Evolutionary conservation across 2,797 vertebrate species (phyloP).

Genomic region (Platalea minor): DNA sequence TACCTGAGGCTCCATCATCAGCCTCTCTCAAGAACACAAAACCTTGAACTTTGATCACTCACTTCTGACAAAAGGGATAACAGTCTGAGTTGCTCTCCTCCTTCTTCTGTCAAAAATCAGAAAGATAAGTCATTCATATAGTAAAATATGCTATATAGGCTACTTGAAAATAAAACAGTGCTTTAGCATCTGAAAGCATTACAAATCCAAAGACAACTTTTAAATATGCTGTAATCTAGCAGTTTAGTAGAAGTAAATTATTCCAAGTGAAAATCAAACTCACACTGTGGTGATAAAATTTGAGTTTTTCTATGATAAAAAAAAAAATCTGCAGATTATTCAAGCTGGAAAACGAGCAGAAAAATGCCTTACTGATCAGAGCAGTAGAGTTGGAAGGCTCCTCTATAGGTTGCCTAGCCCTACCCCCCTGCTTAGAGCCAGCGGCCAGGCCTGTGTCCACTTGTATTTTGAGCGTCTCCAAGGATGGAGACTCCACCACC

Average conservation of each 20-base stretch:
- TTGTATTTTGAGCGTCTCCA: background rate
- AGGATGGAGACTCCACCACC: background rate
- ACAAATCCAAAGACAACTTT: background rate
- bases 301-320: background rate
- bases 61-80: background rate
- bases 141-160: background rate
- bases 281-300: background rate
- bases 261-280: background rate
- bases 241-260: background rate
- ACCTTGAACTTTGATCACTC: constrained; percentile 31
- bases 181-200: background rate
- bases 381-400: background rate
- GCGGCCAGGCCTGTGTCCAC: background rate
- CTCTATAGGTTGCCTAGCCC: background rate
- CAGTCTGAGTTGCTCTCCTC: background rate
- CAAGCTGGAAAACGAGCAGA: background rate
- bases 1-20: constrained; percentile 43
- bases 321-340: background rate
- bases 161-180: background rate
- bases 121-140: background rate
- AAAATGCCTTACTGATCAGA: background rate
- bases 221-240: background rate
- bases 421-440: background rate
- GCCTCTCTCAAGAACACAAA: constrained; percentile 25
- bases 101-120: background rate